Percentiles rank a stretch among this genome's conserved stretches.
These are phyloP conservation scores for Rhyacichthys aspro DNA, from an alignment of 2,797 vertebrate species.

Conservation along the genomic window DNA sequence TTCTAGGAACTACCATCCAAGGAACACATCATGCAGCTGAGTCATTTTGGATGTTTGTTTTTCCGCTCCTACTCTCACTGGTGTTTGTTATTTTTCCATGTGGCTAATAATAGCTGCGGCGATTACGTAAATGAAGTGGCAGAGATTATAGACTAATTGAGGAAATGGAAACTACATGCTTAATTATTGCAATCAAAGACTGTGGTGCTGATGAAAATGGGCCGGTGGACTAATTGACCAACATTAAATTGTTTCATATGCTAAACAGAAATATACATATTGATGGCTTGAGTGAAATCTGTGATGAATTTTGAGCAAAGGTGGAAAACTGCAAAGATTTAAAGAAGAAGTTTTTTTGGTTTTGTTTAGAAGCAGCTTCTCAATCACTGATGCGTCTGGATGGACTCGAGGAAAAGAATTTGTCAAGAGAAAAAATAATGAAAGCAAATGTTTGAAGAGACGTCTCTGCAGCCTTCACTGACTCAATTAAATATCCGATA, in stretches of 20 bases:
- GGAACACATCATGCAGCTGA: no score
- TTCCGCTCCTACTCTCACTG: background rate
- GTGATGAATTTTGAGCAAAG: constrained; percentile 29
- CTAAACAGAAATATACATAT: constrained; percentile 43
- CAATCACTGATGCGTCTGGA: background rate
- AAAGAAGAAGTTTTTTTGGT: constrained; percentile 12
- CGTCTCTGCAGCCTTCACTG: constrained; percentile 20
- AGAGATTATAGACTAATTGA: constrained; percentile 49
- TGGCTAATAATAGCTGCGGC: constrained; percentile 36
- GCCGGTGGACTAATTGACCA: constrained; percentile 32
- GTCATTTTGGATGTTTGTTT: constrained; percentile 8
- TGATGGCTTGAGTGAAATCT: constrained; percentile 14
- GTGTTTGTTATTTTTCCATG: constrained; percentile 16
- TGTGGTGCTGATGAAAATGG: constrained; percentile 16
- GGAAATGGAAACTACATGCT: constrained; percentile 42
- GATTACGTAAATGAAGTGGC: constrained; percentile 51
- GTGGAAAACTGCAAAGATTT: constrained; percentile 20
- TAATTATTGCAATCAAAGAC: constrained; percentile 57
- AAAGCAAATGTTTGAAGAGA: no score
- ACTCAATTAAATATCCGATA: constrained; percentile 37
- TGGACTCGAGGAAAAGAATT: constrained; percentile 4
- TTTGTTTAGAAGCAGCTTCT: background rate
- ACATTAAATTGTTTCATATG: constrained; percentile 39
- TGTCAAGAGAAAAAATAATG: constrained; percentile 11
- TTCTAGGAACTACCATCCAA: no score